Percentiles rank a stretch among this genome's conserved stretches.
phyloP scores from a whole-genome alignment of 2,113 vertebrate species.

The Perccottus glenii region DNA sequence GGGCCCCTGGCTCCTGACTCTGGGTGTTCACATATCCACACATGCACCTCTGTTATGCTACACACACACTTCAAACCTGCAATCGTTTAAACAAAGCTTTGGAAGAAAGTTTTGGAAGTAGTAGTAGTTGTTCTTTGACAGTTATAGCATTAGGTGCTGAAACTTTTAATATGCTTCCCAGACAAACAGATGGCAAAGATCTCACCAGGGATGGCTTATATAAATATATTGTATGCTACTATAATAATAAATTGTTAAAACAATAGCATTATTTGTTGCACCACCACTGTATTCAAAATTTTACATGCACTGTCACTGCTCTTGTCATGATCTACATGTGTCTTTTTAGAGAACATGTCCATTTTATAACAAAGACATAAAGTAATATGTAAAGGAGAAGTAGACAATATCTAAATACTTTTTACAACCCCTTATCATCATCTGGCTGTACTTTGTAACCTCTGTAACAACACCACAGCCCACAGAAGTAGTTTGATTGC shows the following conservation, averaged over 20 bases:
- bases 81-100: neutral
- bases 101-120: constrained; percentile 1
- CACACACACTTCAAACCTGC: constrained; percentile 3
- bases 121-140: neutral
- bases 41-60: constrained; percentile 1
- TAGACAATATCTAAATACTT: too few species aligned
- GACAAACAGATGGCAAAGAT: neutral
- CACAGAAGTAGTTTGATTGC: constrained; percentile 47
- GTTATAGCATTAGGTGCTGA: constrained; percentile 5
- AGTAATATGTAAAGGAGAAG: too few species aligned
- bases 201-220: too few species aligned
- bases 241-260: too few species aligned
- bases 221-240: too few species aligned
- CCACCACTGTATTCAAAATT: too few species aligned
- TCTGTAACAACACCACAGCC: constrained; percentile 20
- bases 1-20: neutral
- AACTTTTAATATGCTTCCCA: neutral
- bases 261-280: too few species aligned
- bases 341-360: too few species aligned
- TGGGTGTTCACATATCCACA: neutral
- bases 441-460: neutral
- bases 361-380: too few species aligned
- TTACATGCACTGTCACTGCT: too few species aligned
- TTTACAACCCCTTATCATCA: neutral
- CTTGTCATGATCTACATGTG: too few species aligned